Conservation (phyloP, 1,140 invertebrate species). For the Grapholita molesta region DNA sequence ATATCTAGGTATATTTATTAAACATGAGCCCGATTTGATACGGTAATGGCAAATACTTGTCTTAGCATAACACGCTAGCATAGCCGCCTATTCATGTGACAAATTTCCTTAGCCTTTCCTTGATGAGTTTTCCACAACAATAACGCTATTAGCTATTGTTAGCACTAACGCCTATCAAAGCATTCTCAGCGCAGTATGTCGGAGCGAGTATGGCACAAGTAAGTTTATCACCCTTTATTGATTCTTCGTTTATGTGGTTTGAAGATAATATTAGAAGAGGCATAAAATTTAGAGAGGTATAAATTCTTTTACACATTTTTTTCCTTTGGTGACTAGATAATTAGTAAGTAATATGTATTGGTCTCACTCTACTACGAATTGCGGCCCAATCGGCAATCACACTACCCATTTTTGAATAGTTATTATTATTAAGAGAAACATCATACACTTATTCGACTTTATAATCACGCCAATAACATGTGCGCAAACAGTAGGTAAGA, state of each 20-base stretch:
- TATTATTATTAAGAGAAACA: no score
- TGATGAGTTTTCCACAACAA: slow-evolving; percentile 12
- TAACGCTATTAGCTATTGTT: slow-evolving; percentile 10
- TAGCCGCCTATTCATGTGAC: not conserved
- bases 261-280: no score
- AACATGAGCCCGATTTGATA: no score
- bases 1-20: no score
- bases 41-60: no score
- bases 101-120: not conserved
- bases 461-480: not conserved
- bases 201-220: not conserved
- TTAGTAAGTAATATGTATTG: no score
- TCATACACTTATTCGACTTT: not conserved
- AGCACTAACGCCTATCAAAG: slow-evolving; percentile 7
- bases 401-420: no score
- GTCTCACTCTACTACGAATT: no score
- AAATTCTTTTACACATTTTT: no score
- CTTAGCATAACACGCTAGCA: not conserved
- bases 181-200: not conserved
- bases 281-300: no score
- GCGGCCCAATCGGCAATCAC: no score
- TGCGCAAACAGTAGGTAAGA: not conserved
- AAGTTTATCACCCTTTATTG: not conserved
- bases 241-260: not conserved
- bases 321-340: no score